Evolutionary conservation across 2,113 vertebrate species (phyloP).

Genomic region (Otolemur garnettii): DNA sequence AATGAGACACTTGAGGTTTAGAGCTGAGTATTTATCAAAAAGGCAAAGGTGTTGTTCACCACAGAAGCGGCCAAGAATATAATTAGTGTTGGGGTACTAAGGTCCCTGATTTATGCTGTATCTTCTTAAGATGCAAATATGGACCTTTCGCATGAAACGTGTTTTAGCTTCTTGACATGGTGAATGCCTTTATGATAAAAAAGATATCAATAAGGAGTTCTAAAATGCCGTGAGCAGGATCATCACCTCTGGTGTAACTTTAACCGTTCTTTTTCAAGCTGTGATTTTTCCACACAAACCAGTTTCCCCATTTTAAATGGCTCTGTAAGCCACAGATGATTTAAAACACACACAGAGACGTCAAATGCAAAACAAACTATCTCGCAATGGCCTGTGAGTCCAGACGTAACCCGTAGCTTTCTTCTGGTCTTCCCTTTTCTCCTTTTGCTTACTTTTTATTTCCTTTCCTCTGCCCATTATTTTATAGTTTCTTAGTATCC

Average conservation of each 20-base stretch:
- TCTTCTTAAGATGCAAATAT: conserved; percentile 12
- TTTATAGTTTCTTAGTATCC: conserved; percentile 16
- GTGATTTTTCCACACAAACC: neutral
- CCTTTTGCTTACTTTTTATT: neutral
- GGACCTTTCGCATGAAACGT: neutral
- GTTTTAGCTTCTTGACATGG: neutral
- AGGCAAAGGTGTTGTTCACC: neutral
- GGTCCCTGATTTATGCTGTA: neutral
- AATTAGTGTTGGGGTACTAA: rapidly evolving
- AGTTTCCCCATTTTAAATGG: neutral
- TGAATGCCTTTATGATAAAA: neutral
- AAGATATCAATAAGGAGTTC: neutral
- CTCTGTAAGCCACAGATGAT: neutral
- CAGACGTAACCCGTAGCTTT: neutral
- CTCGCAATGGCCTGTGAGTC: neutral
- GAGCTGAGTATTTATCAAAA: neutral
- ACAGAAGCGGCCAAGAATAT: neutral
- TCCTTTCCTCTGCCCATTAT: neutral
- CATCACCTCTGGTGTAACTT: conserved; percentile 16
- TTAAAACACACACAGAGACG: neutral
- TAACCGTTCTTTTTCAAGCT: neutral
- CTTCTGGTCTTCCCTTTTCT: neutral
- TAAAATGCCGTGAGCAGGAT: conserved; percentile 61
- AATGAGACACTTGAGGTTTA: neutral
- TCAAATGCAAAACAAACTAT: neutral